Evolutionary conservation across 2,113 vertebrate genomes (phyloP), one percentile per base, ranked within the genome.

Genomic region (Zosterops borbonicus): DNA sequence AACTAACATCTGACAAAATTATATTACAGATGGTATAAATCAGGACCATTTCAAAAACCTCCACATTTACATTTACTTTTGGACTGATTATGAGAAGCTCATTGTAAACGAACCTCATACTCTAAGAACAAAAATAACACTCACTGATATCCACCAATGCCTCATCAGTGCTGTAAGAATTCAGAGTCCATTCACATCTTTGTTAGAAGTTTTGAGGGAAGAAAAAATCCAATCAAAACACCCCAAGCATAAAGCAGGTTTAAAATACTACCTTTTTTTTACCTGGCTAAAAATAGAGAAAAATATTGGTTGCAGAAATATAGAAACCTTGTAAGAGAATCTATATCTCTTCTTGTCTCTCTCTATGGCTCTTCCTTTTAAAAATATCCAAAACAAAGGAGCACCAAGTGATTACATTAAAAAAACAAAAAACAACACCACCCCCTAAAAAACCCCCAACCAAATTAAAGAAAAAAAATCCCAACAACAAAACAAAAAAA

Each of bases 401-500:
- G 29, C 11, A 73, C 7, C 9, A 94, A 76, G 74, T 53, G 58
- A 74, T 41, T 62, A 37, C 11, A 63, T 3, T 23, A 23, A 46
- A 52, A 53, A 39, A 46, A 46, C 22, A 46, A 21, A 20, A 31
- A 24, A 9, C 22, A 62, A 46, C 39, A 46, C 11, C 22, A 33
- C 9, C 5, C 4, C 13, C 15, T 44, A 25, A 65, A 42, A 41
- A 71, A 28, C 0, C 1, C 1, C 5, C 14, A 37, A 28, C 19
- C 33, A 83, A 82, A 33, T 9, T n/a, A 12, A 64, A 56, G 28
- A 15, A 55, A 28, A 42, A 42, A 67, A 52, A 33, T 47, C 1
- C 6, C 41, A 70, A 22, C 10, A 44, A 50, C 7, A 46, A 33
- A 59, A 29, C 16, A 19, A 56, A 55, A 39, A 39, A 39, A 11